Evolutionary conservation across 2,797 vertebrate species (phyloP), one percentile per base, ranked within the genome.

Genomic region (Sylvia borin): DNA sequence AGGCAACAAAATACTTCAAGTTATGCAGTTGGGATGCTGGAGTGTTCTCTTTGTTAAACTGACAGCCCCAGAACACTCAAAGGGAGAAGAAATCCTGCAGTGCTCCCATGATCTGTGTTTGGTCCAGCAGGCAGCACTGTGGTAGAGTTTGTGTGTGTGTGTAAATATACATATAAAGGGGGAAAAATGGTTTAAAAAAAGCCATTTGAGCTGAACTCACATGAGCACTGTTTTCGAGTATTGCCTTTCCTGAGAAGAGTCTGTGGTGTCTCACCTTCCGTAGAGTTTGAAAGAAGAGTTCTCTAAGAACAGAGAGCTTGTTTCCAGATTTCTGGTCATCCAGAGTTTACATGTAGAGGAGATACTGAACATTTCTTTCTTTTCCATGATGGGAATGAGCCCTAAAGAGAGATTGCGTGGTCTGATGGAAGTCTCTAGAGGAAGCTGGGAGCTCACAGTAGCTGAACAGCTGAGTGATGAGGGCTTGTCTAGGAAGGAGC

Each of bases 111-210:
- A 38, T 42, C 13, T 58, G 22, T 2, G 0, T 53, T 42, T 42
- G 13, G n/a, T 79, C 11, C 22, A 68, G 15, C n/a, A 58, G 48
- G 55, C 29, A 90, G 48, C 5, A 3, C 38, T 38, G 1, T 2
- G 2, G 36, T 12, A 7, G 10, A 13, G 12, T 14, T 7, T 32
- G 10, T 9, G 5, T 43, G 22, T 70, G 16, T 76, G 6, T 29
- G 4, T 68, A 57, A 26, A 51, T 65, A 26, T 4, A 24, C 19
- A 9, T 16, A 9, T 13, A 21, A 24, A 64, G 16, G 1, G 4
- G 29, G 2, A 0, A 2, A n/a, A 45, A 13, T n/a, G 2, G 2
- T 40, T 65, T 4, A 0, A 2, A 48, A 54, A 45, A 38, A 18
- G 4, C 8, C 4, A 5, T 55, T 51, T 67, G 27, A 60, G 14